These are phyloP conservation scores for Sarcophaga carnaria DNA, from an alignment of 2,888 invertebrate genomes.

Conservation along the genomic window DNA sequence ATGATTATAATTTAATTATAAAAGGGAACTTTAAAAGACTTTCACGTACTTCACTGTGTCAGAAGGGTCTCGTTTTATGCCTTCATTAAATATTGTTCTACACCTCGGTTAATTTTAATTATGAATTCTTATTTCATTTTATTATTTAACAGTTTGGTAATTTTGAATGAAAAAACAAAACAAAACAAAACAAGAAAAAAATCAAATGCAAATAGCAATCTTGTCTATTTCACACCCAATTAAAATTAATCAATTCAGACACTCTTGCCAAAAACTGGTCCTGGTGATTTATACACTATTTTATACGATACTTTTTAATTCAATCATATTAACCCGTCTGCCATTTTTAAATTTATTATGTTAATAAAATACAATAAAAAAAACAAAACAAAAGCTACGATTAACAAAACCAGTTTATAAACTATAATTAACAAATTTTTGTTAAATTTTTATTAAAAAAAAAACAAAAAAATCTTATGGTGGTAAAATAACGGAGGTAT, in stretches of 20 bases:
- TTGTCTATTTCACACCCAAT: conserved; percentile 35
- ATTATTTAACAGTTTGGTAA: not conserved
- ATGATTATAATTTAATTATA: no score
- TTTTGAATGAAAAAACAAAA: not conserved
- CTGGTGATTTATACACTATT: not conserved
- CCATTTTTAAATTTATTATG: conserved; percentile 35
- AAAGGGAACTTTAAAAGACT: no score
- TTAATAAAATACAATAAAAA: not conserved
- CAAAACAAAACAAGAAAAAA: not conserved
- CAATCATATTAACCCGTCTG: conserved; percentile 43
- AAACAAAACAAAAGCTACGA: not conserved
- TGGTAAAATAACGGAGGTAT: not conserved
- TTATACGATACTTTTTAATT: not conserved
- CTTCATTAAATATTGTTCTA: no score
- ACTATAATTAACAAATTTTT: not conserved
- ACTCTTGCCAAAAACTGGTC: not conserved
- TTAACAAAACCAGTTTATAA: conserved; percentile 3
- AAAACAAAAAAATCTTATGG: conserved; percentile 5
- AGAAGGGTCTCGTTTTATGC: no score
- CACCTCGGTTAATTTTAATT: no score
- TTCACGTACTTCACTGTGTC: no score
- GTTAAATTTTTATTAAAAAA: not conserved
- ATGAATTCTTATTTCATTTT: no score
- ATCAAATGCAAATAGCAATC: not conserved
- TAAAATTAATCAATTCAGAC: conserved; percentile 27